A percentile compares a stretch with the other conserved stretches of the same genome.
Evolutionary conservation across 2,888 invertebrate genomes (phyloP).

Genomic region (Eupithecia insigniata): DNA sequence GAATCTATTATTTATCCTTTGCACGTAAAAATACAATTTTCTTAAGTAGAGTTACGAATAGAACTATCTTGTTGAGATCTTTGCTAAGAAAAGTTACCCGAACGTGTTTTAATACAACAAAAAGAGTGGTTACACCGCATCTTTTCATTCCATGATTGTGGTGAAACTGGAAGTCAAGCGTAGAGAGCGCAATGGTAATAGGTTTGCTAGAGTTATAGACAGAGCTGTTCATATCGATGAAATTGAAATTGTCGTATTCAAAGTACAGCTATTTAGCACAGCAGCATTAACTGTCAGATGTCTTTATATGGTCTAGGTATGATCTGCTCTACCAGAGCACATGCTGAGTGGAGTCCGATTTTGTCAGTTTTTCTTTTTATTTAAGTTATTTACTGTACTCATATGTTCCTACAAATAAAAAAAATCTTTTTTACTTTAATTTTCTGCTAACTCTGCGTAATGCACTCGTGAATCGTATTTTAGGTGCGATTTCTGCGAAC

Average conservation of each 20-base stretch:
- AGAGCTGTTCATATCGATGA: not conserved
- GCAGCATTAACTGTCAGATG: too few species aligned
- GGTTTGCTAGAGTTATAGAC: not conserved
- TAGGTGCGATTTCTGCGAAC: too few species aligned
- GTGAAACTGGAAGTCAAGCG: slow-evolving; percentile 36
- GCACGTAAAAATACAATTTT: slow-evolving; percentile 34
- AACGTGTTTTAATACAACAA: slow-evolving; percentile 33
- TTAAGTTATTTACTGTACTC: too few species aligned
- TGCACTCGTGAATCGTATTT: too few species aligned
- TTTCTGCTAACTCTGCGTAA: too few species aligned
- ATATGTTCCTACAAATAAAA: too few species aligned
- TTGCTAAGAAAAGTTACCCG: slow-evolving; percentile 26
- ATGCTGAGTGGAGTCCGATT: too few species aligned
- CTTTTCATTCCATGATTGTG: slow-evolving; percentile 34
- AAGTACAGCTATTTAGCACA: not conserved
- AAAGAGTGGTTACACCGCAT: slow-evolving; percentile 31
- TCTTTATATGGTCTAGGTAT: too few species aligned
- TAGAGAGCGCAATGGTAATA: not conserved
- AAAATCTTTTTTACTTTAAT: too few species aligned
- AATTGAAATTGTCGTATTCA: not conserved
- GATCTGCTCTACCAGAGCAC: too few species aligned
- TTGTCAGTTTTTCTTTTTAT: too few species aligned
- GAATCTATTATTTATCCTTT: too few species aligned
- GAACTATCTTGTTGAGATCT: slow-evolving; percentile 30
- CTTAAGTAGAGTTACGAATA: slow-evolving; percentile 32